Evolutionary conservation across 2,888 invertebrate species (phyloP).

Genomic region (Digitonthophagus gazella): DNA sequence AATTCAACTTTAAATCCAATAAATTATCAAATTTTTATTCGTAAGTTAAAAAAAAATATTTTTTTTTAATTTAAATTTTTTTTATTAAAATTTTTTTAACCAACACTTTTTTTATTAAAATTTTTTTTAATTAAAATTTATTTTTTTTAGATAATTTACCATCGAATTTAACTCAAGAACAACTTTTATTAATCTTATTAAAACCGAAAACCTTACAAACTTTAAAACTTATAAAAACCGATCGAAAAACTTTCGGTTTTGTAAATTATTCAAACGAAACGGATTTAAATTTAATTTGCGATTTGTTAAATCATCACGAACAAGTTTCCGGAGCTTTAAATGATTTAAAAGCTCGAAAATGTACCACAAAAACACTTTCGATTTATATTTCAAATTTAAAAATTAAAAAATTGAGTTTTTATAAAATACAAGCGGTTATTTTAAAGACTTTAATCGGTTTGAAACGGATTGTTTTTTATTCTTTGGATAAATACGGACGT

Average conservation of each 20-base stretch:
- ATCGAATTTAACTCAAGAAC: constrained; percentile 12
- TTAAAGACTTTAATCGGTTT: constrained; percentile 1
- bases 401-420: constrained; percentile 9
- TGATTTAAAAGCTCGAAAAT: not conserved
- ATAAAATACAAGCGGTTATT: not conserved
- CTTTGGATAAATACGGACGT: constrained; percentile 9
- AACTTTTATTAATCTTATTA: constrained; percentile 17
- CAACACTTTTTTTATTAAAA: too few relatives aligned
- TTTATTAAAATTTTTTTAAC: not conserved
- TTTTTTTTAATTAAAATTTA: not conserved
- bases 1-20: not conserved
- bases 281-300: not conserved
- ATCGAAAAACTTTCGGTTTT: constrained; percentile 7
- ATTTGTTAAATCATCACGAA: constrained; percentile 18
- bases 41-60: not conserved
- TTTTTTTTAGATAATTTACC: constrained; percentile 19
- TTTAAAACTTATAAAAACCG: not conserved
- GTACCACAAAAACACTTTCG: not conserved
- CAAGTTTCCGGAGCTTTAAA: constrained; percentile 2
- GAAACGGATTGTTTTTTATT: constrained; percentile 13
- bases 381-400: constrained; percentile 9
- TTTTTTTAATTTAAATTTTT: not conserved
- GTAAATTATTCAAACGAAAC: not conserved
- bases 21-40: not conserved
- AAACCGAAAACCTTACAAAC: constrained; percentile 3